These are phyloP conservation scores for Pachyuromys duprasi DNA, from an alignment of 2,797 vertebrate genomes.

Conservation along the genomic window DNA sequence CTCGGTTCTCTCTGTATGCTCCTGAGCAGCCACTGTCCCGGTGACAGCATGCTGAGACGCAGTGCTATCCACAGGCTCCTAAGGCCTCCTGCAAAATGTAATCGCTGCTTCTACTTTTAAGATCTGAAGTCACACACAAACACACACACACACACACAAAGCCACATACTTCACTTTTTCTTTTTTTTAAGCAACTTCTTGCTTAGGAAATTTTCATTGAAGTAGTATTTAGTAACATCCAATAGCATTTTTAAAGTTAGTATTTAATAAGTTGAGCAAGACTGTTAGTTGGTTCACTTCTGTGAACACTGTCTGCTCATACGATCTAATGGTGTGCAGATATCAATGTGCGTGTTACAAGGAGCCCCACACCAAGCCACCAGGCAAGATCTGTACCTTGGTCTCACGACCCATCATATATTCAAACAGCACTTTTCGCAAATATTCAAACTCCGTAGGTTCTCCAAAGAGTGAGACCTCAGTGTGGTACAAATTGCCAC, in stretches of 20 bases:
- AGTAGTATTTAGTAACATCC: conserved; percentile 28
- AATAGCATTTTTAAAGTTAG: conserved; percentile 60
- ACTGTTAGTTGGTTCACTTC: conserved; percentile 27
- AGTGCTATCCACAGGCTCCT: conserved; percentile 9
- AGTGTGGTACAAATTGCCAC: conserved; percentile 88
- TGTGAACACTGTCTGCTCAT: neutral
- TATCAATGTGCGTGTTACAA: neutral
- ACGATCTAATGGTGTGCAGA: neutral
- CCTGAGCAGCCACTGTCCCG: conserved; percentile 2
- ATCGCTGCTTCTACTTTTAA: conserved; percentile 44
- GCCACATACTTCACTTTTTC: conserved; percentile 52
- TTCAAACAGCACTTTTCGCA: conserved; percentile 97
- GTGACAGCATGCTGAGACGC: neutral
- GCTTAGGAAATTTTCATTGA: conserved; percentile 43
- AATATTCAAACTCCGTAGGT: conserved; percentile 97
- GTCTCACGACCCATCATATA: conserved; percentile 99
- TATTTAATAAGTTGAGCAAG: conserved; percentile 47
- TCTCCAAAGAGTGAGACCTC: conserved; percentile 90
- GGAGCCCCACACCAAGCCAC: conserved; percentile 15
- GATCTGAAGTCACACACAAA: neutral
- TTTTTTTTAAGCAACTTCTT: neutral
- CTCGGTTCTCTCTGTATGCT: neutral
- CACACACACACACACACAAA: neutral
- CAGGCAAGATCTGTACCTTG: conserved; percentile 90
- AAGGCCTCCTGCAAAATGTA: conserved; percentile 46